Conservation (phyloP, 1,140 invertebrate species). For the Potamilus streckersoni region DNA sequence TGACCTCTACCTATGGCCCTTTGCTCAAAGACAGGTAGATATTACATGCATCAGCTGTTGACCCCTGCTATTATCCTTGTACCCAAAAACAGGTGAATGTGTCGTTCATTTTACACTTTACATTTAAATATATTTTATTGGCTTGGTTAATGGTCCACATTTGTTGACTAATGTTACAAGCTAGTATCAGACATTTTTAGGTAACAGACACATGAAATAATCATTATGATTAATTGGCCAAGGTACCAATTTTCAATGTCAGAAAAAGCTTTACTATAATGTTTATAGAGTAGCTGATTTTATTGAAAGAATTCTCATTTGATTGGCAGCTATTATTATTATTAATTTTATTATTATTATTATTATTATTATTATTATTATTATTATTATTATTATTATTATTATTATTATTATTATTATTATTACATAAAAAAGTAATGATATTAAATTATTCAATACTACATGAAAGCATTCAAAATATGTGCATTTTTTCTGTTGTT, state of each 20-base stretch:
- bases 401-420: not conserved
- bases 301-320: not conserved
- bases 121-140: not conserved
- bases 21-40: constrained; percentile 21
- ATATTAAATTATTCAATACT: not conserved
- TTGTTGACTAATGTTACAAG: not conserved
- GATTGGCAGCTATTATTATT: not conserved
- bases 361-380: not conserved
- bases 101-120: not conserved
- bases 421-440: not conserved
- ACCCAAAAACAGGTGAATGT: not conserved
- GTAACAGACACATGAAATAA: no score
- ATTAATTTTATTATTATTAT: not conserved
- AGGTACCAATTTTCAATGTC: no score
- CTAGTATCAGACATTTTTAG: no score
- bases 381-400: not conserved
- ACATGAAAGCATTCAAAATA: not conserved
- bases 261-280: no score
- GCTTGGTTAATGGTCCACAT: not conserved
- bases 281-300: no score
- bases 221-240: no score
- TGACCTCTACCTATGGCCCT: constrained; percentile 15
- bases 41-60: not conserved
- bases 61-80: not conserved
- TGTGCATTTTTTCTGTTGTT: constrained; percentile 43